Percentiles rank a stretch among this genome's conserved stretches.
Conservation (phyloP, 64 coral and sea anemone genomes). For the Hydrozoanthus tunicans region DNA sequence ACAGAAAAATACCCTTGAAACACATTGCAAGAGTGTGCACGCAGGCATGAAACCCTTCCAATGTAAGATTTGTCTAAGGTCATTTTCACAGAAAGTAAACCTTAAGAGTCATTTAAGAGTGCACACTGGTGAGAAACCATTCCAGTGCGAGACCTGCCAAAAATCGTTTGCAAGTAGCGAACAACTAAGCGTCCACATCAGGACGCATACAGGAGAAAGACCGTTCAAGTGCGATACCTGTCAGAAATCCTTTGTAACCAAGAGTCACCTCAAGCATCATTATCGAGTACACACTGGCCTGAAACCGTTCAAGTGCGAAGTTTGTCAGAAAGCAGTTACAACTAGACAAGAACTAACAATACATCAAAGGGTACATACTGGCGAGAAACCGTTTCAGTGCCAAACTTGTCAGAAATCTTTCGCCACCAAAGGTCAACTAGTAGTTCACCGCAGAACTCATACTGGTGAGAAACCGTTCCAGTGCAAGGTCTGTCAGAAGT, state of each 20-base stretch:
- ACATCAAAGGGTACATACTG: neutral
- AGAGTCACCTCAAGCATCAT: no score
- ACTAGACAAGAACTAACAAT: no score
- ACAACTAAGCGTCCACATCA: neutral
- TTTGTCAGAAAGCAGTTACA: neutral
- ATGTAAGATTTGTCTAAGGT: neutral
- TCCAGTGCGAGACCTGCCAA: no score
- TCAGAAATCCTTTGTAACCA: no score
- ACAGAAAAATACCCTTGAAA: neutral
- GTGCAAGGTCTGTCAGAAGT: no score
- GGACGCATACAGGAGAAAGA: neutral
- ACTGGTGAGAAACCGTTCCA: no score
- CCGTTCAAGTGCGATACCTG: neutral
- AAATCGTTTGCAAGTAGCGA: neutral
- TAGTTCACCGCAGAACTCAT: no score
- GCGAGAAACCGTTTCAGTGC: neutral
- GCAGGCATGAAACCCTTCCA: neutral
- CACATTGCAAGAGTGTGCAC: neutral
- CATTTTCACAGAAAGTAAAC: neutral
- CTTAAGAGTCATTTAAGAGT: neutral
- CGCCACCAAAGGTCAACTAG: neutral
- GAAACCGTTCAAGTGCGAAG: neutral
- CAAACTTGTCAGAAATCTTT: neutral
- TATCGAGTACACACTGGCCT: neutral
- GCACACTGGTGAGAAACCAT: no score